Evolutionary conservation across 2,888 invertebrate species (phyloP).

Genomic region (Caenorhabditis afra): DNA sequence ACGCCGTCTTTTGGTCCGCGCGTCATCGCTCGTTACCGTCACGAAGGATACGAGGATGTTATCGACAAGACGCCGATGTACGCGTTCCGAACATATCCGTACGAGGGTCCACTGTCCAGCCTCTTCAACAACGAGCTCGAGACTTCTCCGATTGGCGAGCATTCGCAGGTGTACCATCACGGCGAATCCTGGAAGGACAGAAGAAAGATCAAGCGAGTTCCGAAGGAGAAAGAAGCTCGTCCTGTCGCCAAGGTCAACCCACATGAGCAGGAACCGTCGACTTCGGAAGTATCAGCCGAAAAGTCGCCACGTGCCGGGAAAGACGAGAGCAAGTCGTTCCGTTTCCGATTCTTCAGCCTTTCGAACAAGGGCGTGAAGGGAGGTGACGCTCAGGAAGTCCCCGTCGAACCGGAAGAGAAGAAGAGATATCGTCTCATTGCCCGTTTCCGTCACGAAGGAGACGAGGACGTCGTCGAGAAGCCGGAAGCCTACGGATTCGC

Average conservation of each 20-base stretch:
- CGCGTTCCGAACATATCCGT: constrained; percentile 20
- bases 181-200: constrained; percentile 24
- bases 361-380: constrained; percentile 30
- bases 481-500: constrained; percentile 51
- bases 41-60: constrained; percentile 48
- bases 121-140: constrained; percentile 36
- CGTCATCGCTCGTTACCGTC: constrained; percentile 23
- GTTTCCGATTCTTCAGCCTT: constrained; percentile 32
- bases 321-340: not conserved
- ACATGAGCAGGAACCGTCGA: constrained; percentile 10
- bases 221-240: constrained; percentile 4
- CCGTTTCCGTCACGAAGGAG: constrained; percentile 65
- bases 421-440: constrained; percentile 38
- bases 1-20: not conserved
- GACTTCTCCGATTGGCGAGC: constrained; percentile 24
- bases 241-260: constrained; percentile 25
- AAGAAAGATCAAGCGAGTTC: too few relatives aligned
- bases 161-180: constrained; percentile 54
- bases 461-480: constrained; percentile 62
- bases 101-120: constrained; percentile 39
- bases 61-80: constrained; percentile 44
- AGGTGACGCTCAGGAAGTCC: not conserved
- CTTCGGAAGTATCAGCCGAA: not conserved
- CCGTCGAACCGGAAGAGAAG: not conserved
- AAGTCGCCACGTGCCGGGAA: constrained; percentile 7